Conservation (phyloP, 2,888 invertebrate genomes). For the Imbricaverruca yamaguchii region DNA sequence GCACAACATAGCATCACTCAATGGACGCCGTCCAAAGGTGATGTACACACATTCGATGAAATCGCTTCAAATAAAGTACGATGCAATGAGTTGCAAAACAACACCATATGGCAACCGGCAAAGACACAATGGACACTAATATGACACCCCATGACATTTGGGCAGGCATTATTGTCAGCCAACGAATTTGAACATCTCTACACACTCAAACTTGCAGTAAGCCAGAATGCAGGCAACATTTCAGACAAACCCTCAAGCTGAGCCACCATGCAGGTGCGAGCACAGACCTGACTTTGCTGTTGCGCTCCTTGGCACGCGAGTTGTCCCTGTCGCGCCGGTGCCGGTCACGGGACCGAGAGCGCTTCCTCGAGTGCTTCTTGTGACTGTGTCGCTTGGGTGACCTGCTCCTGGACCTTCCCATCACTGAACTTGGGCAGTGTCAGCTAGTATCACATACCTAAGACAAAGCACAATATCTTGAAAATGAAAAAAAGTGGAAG, state of each 20-base stretch:
- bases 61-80: no score
- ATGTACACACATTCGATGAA: no score
- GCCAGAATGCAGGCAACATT: no score
- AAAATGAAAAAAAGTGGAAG: no score
- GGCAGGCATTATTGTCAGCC: no score
- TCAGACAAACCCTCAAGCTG: no score
- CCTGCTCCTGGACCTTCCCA: conserved; percentile 31
- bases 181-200: no score
- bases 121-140: background rate
- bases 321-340: conserved; percentile 31
- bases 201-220: no score
- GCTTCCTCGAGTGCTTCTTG: conserved; percentile 31
- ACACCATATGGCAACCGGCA: background rate
- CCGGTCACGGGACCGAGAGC: conserved; percentile 32
- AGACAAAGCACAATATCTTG: no score
- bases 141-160: no score
- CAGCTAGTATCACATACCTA: no score
- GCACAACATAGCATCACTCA: conserved; percentile 24
- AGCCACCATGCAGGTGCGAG: background rate
- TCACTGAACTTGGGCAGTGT: background rate
- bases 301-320: conserved; percentile 31
- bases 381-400: conserved; percentile 33
- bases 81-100: no score
- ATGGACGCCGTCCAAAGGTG: background rate
- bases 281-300: conserved; percentile 30